These are phyloP conservation scores for Isotomurus palustris DNA, from an alignment of 2,888 invertebrate genomes.

Conservation along the genomic window DNA sequence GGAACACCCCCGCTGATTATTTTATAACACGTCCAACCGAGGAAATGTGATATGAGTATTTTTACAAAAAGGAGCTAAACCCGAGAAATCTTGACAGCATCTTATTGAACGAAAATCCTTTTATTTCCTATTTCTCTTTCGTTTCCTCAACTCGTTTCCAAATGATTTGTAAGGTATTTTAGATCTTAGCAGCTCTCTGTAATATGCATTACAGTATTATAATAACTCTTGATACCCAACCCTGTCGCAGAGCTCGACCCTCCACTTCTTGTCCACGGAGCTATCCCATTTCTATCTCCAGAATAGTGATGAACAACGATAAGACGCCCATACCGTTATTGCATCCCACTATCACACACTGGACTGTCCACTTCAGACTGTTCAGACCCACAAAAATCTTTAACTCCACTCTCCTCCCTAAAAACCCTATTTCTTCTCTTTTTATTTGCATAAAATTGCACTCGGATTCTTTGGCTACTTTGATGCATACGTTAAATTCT, in stretches of 20 bases:
- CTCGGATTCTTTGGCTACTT: no score
- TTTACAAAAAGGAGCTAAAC: conserved; percentile 22
- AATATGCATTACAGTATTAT: no score
- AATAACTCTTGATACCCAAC: no score
- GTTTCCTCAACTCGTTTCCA: conserved; percentile 37
- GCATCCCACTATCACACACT: no score
- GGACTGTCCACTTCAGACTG: neutral
- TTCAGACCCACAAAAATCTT: neutral
- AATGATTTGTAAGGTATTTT: conserved; percentile 45
- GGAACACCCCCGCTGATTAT: conserved; percentile 46
- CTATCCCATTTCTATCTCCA: no score
- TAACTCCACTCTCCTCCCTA: conserved; percentile 5
- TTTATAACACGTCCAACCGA: conserved; percentile 42
- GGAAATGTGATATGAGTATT: conserved; percentile 45
- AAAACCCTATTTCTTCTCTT: conserved; percentile 22
- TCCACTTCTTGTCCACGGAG: no score
- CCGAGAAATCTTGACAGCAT: conserved; percentile 45
- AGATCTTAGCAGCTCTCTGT: no score
- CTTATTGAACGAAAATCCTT: conserved; percentile 46
- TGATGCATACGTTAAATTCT: conserved; percentile 25
- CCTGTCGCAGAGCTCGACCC: no score
- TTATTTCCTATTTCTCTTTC: conserved; percentile 34
- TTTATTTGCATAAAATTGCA: conserved; percentile 47
- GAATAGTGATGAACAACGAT: no score
- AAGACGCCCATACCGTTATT: no score